Conservation (phyloP, 2,888 invertebrate genomes). For the Tetrapedia diversipes region DNA sequence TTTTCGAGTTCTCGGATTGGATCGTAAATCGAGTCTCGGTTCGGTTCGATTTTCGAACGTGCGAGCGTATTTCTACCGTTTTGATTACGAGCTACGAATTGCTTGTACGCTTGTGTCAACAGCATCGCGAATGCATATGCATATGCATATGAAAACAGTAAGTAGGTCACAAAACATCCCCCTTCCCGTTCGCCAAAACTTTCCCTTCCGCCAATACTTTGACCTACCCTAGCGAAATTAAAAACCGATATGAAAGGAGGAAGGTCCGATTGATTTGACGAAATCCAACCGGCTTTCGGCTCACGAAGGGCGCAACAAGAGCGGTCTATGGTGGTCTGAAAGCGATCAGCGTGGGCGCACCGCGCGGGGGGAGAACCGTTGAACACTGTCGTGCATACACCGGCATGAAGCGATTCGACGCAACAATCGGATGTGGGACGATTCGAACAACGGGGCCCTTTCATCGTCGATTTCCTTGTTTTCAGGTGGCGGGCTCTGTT, state of each 20-base stretch:
- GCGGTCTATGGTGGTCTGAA: constrained; percentile 52
- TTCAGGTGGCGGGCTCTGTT: constrained; percentile 62
- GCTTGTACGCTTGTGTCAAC: too few relatives aligned
- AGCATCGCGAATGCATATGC: too few relatives aligned
- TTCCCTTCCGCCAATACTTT: too few relatives aligned
- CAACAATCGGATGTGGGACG: constrained; percentile 68
- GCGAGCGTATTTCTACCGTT: too few relatives aligned
- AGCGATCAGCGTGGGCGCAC: constrained; percentile 48
- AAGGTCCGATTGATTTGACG: constrained; percentile 49
- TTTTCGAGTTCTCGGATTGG: too few relatives aligned
- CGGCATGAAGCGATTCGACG: constrained; percentile 44
- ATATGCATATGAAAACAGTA: too few relatives aligned
- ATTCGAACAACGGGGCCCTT: constrained; percentile 65
- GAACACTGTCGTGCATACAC: constrained; percentile 34
- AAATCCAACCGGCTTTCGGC: constrained; percentile 15
- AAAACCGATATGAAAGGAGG: constrained; percentile 8
- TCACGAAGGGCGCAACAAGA: constrained; percentile 42
- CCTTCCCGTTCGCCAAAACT: not conserved
- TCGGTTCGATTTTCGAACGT: too few relatives aligned
- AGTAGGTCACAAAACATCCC: too few relatives aligned
- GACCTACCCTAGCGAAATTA: too few relatives aligned
- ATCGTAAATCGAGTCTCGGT: too few relatives aligned
- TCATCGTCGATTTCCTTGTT: constrained; percentile 70
- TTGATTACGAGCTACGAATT: too few relatives aligned
- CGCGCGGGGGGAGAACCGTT: constrained; percentile 54